These are phyloP conservation scores for Cosmorhoe ocellata DNA, from an alignment of 2,888 invertebrate genomes.

Conservation along the genomic window DNA sequence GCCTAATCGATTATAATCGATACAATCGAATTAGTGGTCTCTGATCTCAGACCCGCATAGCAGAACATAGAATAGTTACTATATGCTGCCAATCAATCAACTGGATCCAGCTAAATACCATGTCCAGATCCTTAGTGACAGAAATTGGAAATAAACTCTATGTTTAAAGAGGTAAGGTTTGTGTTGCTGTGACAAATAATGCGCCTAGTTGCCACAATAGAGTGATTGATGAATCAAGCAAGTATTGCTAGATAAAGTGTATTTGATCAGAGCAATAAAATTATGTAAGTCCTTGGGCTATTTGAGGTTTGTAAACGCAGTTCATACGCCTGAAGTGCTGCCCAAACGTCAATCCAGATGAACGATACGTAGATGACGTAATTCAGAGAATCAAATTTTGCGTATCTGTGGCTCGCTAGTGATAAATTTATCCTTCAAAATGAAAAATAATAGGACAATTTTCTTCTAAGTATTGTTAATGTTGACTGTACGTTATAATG, in stretches of 20 bases:
- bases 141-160: constrained; percentile 41
- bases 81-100: constrained; percentile 70
- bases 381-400: too few relatives aligned
- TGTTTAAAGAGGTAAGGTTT: constrained; percentile 33
- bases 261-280: constrained; percentile 15
- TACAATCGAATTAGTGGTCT: constrained; percentile 62
- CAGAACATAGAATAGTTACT: background rate
- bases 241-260: constrained; percentile 11
- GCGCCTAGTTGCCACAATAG: constrained; percentile 56
- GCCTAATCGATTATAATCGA: constrained; percentile 56
- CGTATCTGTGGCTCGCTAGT: too few relatives aligned
- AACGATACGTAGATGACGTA: too few relatives aligned
- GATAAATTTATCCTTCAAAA: too few relatives aligned
- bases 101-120: constrained; percentile 65
- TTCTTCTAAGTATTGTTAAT: too few relatives aligned
- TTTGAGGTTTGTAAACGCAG: too few relatives aligned
- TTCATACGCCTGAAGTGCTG: too few relatives aligned
- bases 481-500: too few relatives aligned
- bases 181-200: constrained; percentile 31
- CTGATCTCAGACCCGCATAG: constrained; percentile 63
- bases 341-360: too few relatives aligned
- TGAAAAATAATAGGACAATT: too few relatives aligned
- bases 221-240: constrained; percentile 71
- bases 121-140: constrained; percentile 42
- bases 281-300: background rate